Conservation (phyloP, 2,888 invertebrate species). For the Drosophila silvestris region DNA sequence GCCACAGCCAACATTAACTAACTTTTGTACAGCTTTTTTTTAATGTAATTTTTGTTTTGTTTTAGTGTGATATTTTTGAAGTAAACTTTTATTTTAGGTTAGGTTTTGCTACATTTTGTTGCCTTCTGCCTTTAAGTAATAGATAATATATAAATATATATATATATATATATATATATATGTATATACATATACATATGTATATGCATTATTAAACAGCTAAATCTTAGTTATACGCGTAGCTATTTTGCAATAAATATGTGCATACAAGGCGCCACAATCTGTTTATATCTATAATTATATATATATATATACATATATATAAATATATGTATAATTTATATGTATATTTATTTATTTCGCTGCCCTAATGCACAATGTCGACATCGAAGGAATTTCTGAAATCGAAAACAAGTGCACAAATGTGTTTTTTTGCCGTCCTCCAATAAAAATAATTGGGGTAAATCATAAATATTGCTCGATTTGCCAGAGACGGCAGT, state of each 20-base stretch:
- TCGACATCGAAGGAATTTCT: conserved; percentile 52
- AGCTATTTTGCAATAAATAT: conserved; percentile 75
- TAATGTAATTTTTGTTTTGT: conserved; percentile 31
- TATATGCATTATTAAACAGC: conserved; percentile 69
- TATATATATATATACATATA: conserved; percentile 19
- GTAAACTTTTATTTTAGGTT: conserved; percentile 64
- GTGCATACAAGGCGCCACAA: conserved; percentile 66
- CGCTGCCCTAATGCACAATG: conserved; percentile 63
- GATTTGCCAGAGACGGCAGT: conserved; percentile 49
- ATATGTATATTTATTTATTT: conserved; percentile 51
- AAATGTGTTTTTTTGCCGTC: conserved; percentile 31
- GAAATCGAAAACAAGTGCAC: conserved; percentile 48
- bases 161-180: conserved; percentile 43
- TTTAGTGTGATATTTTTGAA: conserved; percentile 68
- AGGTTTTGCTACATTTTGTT: conserved; percentile 72
- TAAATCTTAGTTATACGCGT: conserved; percentile 62
- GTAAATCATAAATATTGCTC: conserved; percentile 72
- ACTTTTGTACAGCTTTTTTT: conserved; percentile 79
- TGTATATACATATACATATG: conserved; percentile 51
- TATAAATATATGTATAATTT: conserved; percentile 2
- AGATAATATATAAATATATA: conserved; percentile 42
- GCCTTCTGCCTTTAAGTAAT: conserved; percentile 70
- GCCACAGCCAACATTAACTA: conserved; percentile 69
- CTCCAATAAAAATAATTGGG: conserved; percentile 37
- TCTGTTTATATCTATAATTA: conserved; percentile 47